These are phyloP conservation scores for Pavo muticus DNA, from an alignment of 2,113 vertebrate genomes.

Conservation along the genomic window DNA sequence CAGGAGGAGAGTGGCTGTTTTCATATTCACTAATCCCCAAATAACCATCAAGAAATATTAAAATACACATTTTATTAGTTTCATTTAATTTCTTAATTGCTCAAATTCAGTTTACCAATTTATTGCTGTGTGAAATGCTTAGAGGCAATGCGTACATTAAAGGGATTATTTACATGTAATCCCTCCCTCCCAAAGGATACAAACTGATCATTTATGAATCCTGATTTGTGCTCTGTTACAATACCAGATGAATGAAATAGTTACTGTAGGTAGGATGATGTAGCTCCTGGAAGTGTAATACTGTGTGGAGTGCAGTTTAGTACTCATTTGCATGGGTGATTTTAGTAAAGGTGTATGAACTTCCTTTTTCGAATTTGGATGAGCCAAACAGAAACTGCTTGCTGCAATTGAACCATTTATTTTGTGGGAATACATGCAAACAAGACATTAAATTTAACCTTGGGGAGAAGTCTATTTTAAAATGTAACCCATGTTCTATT, in stretches of 20 bases:
- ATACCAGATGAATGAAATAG: slow-evolving; percentile 75
- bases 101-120: slow-evolving; percentile 91
- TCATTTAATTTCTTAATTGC: slow-evolving; percentile 90
- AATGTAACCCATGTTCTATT: slow-evolving; percentile 37
- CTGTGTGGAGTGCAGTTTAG: slow-evolving; percentile 57
- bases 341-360: slow-evolving; percentile 50
- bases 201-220: slow-evolving; percentile 82
- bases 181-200: slow-evolving; percentile 88
- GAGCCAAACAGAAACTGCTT: slow-evolving; percentile 60
- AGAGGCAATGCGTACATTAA: slow-evolving; percentile 92
- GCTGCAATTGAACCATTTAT: slow-evolving; percentile 25
- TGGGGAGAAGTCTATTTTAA: background rate
- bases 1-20: slow-evolving; percentile 55
- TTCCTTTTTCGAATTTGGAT: slow-evolving; percentile 65
- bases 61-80: slow-evolving; percentile 85
- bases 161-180: slow-evolving; percentile 97
- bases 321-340: slow-evolving; percentile 53
- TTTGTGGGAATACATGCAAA: slow-evolving; percentile 43
- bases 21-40: slow-evolving; percentile 78
- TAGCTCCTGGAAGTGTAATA: slow-evolving; percentile 46
- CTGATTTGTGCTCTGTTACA: slow-evolving; percentile 79
- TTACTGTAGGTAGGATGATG: slow-evolving; percentile 70
- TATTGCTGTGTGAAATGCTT: slow-evolving; percentile 92
- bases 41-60: slow-evolving; percentile 84
- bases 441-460: slow-evolving; percentile 47